Evolutionary conservation across 1,140 invertebrate genomes (phyloP).

Genomic region (Drosophila sp.): DNA sequence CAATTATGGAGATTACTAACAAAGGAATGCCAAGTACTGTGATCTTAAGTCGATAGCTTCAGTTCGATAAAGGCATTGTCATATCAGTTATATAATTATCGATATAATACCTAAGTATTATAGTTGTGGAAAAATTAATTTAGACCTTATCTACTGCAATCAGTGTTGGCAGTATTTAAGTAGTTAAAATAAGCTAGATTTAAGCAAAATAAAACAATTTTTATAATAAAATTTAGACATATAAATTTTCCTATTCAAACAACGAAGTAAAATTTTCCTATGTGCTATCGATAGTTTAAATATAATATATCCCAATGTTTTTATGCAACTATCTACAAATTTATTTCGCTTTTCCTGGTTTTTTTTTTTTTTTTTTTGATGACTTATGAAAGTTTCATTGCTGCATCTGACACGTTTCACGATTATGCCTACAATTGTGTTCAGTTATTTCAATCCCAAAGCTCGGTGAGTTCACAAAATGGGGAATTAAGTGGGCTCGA

Average conservation of each 20-base stretch:
- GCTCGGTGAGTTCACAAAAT: conserved; percentile 7
- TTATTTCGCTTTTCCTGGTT: no score
- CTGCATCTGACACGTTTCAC: conserved; percentile 5
- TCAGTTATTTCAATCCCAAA: conserved; percentile 19
- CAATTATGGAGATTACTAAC: neutral
- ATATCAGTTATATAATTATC: neutral
- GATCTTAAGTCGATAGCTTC: neutral
- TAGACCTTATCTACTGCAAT: neutral
- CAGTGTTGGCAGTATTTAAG: neutral
- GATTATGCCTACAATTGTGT: conserved; percentile 8
- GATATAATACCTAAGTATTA: no score
- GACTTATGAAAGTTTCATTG: no score
- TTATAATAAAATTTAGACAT: no score
- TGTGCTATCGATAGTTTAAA: no score
- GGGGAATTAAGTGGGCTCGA: conserved; percentile 36
- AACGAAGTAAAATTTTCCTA: no score
- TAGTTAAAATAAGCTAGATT: no score
- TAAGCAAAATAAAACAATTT: no score
- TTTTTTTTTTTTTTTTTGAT: no score
- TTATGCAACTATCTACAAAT: no score
- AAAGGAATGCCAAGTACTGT: neutral
- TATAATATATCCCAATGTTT: no score
- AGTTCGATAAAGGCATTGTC: neutral
- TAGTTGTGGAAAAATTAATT: neutral
- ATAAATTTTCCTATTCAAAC: no score